These are phyloP conservation scores for Vollenhovia emeryi DNA, from an alignment of 1,140 invertebrate species.

Conservation along the genomic window DNA sequence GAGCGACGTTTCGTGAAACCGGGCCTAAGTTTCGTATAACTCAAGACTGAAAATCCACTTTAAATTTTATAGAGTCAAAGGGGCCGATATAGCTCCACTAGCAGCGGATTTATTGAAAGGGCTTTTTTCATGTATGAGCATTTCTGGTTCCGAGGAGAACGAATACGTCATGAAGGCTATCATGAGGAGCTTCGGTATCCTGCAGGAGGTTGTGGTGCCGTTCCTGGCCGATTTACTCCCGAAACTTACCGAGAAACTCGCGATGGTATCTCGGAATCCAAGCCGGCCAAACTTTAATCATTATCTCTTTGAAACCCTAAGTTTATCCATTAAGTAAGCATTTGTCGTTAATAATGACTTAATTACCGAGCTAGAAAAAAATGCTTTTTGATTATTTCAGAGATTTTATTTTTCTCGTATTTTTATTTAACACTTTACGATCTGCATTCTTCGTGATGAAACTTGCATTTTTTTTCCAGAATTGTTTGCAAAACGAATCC, in stretches of 20 bases:
- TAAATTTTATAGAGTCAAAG: constrained; percentile 86
- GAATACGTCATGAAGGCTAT: constrained; percentile 99
- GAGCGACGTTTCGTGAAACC: too few species aligned
- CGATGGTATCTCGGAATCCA: constrained; percentile 96
- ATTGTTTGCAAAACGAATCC: constrained; percentile 94
- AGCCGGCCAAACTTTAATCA: constrained; percentile 99
- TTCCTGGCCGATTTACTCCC: constrained; percentile 92
- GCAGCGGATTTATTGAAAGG: constrained; percentile 89
- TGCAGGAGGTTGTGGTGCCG: constrained; percentile 94
- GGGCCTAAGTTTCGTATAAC: constrained; percentile 61
- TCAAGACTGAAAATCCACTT: not conserved
- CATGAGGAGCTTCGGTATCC: constrained; percentile 93
- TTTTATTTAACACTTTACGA: not conserved
- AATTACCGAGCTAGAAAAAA: not conserved
- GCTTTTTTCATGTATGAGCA: constrained; percentile 91
- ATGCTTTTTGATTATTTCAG: not conserved
- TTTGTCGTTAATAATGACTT: constrained; percentile 31
- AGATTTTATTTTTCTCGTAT: constrained; percentile 23
- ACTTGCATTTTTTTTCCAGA: constrained; percentile 82
- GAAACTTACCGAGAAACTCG: constrained; percentile 93
- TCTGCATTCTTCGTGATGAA: constrained; percentile 19
- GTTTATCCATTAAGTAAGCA: constrained; percentile 92
- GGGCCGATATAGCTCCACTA: constrained; percentile 87
- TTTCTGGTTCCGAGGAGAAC: constrained; percentile 94
- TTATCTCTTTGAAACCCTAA: constrained; percentile 97